Base-by-base conservation (phyloP, 64 coral and sea anemone genomes). In the Montipora sp. region DNA sequence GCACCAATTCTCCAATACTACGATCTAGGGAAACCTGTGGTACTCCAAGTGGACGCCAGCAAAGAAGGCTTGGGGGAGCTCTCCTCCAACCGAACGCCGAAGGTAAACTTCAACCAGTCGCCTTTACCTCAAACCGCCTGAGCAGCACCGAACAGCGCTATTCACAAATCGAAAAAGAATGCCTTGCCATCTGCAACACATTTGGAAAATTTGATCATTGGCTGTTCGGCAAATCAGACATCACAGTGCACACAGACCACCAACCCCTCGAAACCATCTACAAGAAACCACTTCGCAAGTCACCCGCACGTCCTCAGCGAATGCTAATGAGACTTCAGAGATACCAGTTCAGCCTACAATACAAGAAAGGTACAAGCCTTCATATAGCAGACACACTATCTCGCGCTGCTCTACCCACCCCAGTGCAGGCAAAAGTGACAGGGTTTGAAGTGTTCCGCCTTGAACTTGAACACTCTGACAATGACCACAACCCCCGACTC, bases 201-300 rank as follows among this genome's bases (percentile, higher is more conserved):
- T 84, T 89, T 49, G 66, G 65, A 55, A 94, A 94, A 78, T 94
- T 89, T 23, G 88, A 90, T 73, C 87, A 90, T 5, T 94, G 71
- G 79, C 61, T 90, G 1, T 90, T 84, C 23, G 87, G 93, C 7
- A 90, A 90, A 43, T 51, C 77, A 8, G 81, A 88, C 16, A 75
- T 85, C 11, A 61, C 9, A 58, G 93, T 94, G 5, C 87, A 84
- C 66, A 94, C 79, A 23, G 80, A 94, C 59, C 93, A 94, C n/a
- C 60, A 94, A 50, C 87, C 87, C 16, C 44, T 94, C 7, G 71
- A 90, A 63, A 94, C 67, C 47, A 94, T 94, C 49, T 57, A 75
- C 71, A 90, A 90, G 15, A 55, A 55, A 55, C 51, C 51, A 55
- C 51, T 55, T 55, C 3, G 5, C 51, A 55, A 55, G 51, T 55